phyloP scores from a whole-genome alignment of 2,888 invertebrate species.

The Cotesia congregata region DNA sequence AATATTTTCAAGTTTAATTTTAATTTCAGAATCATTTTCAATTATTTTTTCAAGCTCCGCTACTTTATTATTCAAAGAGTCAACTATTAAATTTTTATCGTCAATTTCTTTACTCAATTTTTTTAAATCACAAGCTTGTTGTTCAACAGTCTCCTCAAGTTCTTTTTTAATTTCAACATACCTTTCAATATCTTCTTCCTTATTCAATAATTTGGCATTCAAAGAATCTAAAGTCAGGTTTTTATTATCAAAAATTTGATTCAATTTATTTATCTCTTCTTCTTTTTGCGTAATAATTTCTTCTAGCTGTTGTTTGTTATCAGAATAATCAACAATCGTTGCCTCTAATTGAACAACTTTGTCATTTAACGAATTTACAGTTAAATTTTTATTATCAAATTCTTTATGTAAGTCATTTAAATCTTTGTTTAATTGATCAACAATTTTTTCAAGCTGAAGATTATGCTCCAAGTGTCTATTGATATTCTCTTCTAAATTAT shows the following conservation, averaged over 20 bases:
- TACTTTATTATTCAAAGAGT: not conserved
- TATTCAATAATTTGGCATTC: not conserved
- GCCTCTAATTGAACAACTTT: not conserved
- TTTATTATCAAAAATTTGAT: slow-evolving; percentile 15
- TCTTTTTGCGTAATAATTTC: not conserved
- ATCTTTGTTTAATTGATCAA: not conserved
- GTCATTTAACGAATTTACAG: not conserved
- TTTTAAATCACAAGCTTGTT: slow-evolving; percentile 54
- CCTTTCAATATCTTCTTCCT: slow-evolving; percentile 6
- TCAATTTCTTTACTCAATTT: slow-evolving; percentile 44
- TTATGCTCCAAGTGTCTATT: not conserved
- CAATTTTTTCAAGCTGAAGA: not conserved
- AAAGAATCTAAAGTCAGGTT: not conserved
- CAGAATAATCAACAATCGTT: not conserved
- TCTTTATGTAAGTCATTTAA: not conserved
- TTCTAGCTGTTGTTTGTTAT: not conserved
- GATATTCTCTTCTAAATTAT: not conserved
- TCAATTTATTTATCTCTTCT: slow-evolving; percentile 15
- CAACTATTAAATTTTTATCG: not conserved
- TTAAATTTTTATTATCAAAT: not conserved
- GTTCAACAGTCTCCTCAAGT: slow-evolving; percentile 52
- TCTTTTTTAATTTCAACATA: slow-evolving; percentile 49
- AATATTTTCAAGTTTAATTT: not conserved
- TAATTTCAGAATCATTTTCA: not conserved
- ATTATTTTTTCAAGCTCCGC: not conserved